These are phyloP conservation scores for Hippocampus comes DNA, from an alignment of 2,113 vertebrate species.

Conservation along the genomic window DNA sequence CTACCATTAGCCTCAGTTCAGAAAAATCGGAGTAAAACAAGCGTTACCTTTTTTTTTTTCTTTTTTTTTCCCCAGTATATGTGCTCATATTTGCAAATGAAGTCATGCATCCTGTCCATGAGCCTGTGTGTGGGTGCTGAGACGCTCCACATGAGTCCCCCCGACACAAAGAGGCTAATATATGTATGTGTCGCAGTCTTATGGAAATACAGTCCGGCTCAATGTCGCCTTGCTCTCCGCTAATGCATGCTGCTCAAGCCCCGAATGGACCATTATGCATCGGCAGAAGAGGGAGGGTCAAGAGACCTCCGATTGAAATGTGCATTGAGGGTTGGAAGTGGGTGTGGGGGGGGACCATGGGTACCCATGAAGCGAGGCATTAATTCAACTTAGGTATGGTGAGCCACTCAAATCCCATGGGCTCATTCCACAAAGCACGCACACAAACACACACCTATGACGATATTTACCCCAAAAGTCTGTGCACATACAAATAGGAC, in stretches of 20 bases:
- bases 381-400: constrained; percentile 55
- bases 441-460: constrained; percentile 19
- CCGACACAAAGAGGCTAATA: constrained; percentile 70
- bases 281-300: constrained; percentile 66
- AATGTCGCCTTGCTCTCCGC: constrained; percentile 45
- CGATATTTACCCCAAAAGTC: constrained; percentile 7
- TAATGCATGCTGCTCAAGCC: constrained; percentile 63
- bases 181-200: constrained; percentile 72
- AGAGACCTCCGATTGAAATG: constrained; percentile 62
- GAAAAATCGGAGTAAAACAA: neutral
- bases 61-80: neutral
- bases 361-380: constrained; percentile 45
- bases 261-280: constrained; percentile 70
- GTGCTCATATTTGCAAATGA: neutral
- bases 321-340: constrained; percentile 26
- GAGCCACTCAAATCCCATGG: constrained; percentile 33
- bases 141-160: constrained; percentile 47
- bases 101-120: constrained; percentile 3
- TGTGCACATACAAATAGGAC: constrained; percentile 22
- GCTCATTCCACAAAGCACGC: constrained; percentile 8
- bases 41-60: neutral
- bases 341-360: neutral
- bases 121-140: constrained; percentile 1
- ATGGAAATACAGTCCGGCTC: constrained; percentile 67
- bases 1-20: neutral